Conservation (phyloP, 2,113 vertebrate species). For the Megaleporinus macrocephalus region DNA sequence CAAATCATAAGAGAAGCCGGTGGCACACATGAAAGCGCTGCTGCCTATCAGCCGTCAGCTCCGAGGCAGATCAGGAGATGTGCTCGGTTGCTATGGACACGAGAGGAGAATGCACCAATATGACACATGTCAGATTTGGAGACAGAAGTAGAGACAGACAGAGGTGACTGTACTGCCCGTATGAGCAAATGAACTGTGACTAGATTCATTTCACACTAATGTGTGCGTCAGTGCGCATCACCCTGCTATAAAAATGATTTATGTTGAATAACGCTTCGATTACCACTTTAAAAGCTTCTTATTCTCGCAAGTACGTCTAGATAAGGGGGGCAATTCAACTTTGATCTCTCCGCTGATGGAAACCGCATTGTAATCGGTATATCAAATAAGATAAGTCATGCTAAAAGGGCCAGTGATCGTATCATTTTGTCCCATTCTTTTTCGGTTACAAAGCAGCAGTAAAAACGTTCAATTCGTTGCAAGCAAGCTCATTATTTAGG, state of each 20-base stretch:
- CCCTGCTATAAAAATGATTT: slow-evolving; percentile 63
- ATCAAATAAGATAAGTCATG: slow-evolving; percentile 64
- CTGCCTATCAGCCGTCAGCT: slow-evolving; percentile 66
- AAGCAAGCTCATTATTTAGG: not conserved
- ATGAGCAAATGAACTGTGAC: slow-evolving; percentile 45
- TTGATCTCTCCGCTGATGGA: slow-evolving; percentile 66
- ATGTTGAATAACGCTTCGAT: slow-evolving; percentile 60
- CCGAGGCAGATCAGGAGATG: slow-evolving; percentile 57
- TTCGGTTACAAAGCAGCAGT: not conserved
- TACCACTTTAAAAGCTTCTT: slow-evolving; percentile 54
- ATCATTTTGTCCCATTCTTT: slow-evolving; percentile 8
- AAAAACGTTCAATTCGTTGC: not conserved
- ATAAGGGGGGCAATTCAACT: slow-evolving; percentile 61
- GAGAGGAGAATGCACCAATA: slow-evolving; percentile 46
- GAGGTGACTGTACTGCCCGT: slow-evolving; percentile 27
- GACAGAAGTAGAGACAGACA: slow-evolving; percentile 49
- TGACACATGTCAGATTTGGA: slow-evolving; percentile 62
- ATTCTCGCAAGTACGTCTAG: slow-evolving; percentile 61
- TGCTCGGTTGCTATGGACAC: slow-evolving; percentile 75
- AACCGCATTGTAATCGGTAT: slow-evolving; percentile 67
- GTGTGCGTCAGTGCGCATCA: slow-evolving; percentile 62
- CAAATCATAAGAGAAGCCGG: slow-evolving; percentile 34
- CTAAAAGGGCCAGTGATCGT: slow-evolving; percentile 32
- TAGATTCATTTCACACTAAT: slow-evolving; percentile 50
- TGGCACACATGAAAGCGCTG: slow-evolving; percentile 57